Conservation (phyloP, 2,888 invertebrate genomes). For the Eumacrocentrus americanus region DNA sequence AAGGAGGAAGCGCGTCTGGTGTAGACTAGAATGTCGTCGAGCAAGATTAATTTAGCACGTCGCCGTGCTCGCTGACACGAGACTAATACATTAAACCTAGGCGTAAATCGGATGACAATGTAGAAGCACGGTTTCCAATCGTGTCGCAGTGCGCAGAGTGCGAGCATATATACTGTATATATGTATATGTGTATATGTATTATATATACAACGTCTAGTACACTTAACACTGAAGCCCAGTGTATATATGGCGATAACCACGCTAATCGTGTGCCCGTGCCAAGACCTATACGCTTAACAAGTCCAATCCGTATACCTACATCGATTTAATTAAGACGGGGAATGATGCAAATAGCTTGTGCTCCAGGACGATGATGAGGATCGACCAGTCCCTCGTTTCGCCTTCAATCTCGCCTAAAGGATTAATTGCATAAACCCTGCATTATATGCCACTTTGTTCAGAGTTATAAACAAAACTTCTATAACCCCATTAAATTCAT, state of each 20-base stretch:
- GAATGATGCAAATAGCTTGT: constrained; percentile 28
- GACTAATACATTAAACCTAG: constrained; percentile 47
- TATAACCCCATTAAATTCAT: constrained; percentile 7
- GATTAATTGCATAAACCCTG: constrained; percentile 24
- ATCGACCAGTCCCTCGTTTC: constrained; percentile 5
- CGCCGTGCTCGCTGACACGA: constrained; percentile 48
- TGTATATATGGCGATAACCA: constrained; percentile 15
- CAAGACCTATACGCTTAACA: constrained; percentile 35
- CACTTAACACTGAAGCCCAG: neutral
- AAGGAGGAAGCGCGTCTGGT: constrained; percentile 11
- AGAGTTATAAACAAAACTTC: neutral
- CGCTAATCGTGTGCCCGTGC: constrained; percentile 25
- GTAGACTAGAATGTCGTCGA: constrained; percentile 30
- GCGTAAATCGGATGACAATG: constrained; percentile 57
- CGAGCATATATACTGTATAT: constrained; percentile 11
- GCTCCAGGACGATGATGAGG: constrained; percentile 7
- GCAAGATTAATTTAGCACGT: constrained; percentile 54
- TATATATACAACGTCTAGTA: neutral
- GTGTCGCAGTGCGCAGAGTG: too few species aligned
- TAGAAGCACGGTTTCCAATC: constrained; percentile 54
- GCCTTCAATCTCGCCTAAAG: constrained; percentile 11
- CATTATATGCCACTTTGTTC: constrained; percentile 12
- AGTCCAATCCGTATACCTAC: constrained; percentile 34
- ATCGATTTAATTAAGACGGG: constrained; percentile 46
- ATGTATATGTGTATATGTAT: neutral